phyloP scores from a whole-genome alignment of 2,113 vertebrate species.

The Phyllostomus hastatus region DNA sequence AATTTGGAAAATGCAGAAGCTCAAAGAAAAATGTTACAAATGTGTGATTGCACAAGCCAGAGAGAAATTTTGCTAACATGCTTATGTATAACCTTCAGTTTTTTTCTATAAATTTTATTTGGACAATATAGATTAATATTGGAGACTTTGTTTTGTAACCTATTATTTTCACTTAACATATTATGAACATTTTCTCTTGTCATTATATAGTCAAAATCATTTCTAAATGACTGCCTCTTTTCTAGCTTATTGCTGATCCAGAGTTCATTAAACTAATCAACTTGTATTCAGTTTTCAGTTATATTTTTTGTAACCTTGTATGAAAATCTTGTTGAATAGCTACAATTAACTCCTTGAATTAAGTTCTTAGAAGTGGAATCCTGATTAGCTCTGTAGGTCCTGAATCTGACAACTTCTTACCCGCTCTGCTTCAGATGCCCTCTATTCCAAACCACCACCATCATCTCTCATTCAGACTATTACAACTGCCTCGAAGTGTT shows the following conservation, averaged over 20 bases:
- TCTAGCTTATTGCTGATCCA: neutral
- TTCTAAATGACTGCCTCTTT: neutral
- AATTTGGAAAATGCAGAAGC: neutral
- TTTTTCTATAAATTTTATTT: neutral
- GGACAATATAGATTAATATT: neutral
- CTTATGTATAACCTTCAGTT: neutral
- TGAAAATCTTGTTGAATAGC: neutral
- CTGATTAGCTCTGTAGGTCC: neutral
- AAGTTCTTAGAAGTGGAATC: neutral
- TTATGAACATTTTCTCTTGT: neutral
- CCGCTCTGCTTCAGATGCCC: neutral
- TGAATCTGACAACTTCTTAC: neutral
- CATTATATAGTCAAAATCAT: neutral
- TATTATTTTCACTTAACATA: neutral
- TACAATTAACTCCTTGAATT: neutral
- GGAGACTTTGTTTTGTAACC: neutral
- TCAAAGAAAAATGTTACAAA: neutral
- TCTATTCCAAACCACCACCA: neutral
- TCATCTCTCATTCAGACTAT: neutral
- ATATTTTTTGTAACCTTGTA: neutral
- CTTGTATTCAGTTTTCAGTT: neutral
- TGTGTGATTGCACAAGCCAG: neutral
- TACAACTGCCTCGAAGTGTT: neutral
- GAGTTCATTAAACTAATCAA: neutral
- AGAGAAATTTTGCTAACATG: neutral